phyloP scores from a whole-genome alignment of 1,140 invertebrate genomes.

The Hyphantria cunea region DNA sequence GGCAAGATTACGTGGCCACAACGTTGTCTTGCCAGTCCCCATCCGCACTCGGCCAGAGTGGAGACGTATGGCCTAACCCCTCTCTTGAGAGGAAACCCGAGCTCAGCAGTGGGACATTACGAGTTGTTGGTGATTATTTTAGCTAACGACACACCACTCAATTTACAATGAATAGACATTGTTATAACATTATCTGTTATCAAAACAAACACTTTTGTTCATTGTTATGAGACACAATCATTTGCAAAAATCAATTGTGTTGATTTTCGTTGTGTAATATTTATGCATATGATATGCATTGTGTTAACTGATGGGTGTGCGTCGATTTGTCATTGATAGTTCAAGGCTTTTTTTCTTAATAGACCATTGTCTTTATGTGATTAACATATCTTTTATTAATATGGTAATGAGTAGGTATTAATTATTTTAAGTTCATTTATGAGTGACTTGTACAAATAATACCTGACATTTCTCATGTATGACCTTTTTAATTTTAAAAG shows the following conservation, averaged over 20 bases:
- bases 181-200: slow-evolving; percentile 27
- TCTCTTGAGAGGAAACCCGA: no score
- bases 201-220: slow-evolving; percentile 21
- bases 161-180: slow-evolving; percentile 36
- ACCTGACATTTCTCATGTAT: no score
- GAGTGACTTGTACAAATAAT: no score
- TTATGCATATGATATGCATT: neutral
- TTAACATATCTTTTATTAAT: neutral
- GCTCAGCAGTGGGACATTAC: no score
- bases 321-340: neutral
- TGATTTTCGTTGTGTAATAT: slow-evolving; percentile 6
- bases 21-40: no score
- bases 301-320: neutral
- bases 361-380: slow-evolving; percentile 1
- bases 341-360: neutral
- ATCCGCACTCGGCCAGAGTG: no score
- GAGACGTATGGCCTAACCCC: no score
- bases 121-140: no score
- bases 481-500: no score
- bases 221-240: slow-evolving; percentile 18
- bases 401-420: no score
- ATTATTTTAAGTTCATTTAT: no score
- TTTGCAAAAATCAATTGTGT: slow-evolving; percentile 19
- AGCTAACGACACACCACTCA: neutral
- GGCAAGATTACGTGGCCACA: no score